Base-by-base conservation (phyloP, 1,140 invertebrate species). In the Calephelis nemesis region DNA sequence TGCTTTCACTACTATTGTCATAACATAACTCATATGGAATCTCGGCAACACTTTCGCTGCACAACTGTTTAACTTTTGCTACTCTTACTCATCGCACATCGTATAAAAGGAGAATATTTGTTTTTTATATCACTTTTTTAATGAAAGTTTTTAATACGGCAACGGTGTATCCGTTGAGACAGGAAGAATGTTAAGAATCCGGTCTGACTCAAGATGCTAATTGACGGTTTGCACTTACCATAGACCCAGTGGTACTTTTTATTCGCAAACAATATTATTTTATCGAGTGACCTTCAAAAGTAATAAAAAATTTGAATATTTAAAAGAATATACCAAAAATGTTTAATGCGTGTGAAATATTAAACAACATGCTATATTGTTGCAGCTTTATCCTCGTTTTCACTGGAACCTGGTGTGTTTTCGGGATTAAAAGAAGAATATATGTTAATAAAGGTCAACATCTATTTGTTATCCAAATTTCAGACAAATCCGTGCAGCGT, bases 161-260 rank as follows among this genome's bases (percentile, higher is more conserved):
- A 83, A 76, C 75, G 81, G 76, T 83, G 9, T 54, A 39, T 54
- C 19, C 19, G 19, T 5, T 79, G 77, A 71, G 73, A 67, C 60
- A 70, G 76, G 78, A 78, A 83, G 78, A 85, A 87, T 85, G 82
- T 70, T 68, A 70, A 77, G 73, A 81, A 78, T 82, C 84, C 78
- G 75, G 84, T 85, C 79, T 75, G 71, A 75, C 68, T 72, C 73
- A 79, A 74, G 78, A 84, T 84, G 80, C 80, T 87, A 85, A 87
- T 82, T 85, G 83, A 77, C 73, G 77, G 74, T 77, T 73, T 70
- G 75, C 19, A 30, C 9, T 15, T 30, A 54, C 19, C 7, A 54
- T 54, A 10, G 15, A 30, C 15, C 15, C 19, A 5, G 10, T 4
- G 42, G 42, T 7, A 45, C 8, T 45, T 9, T 7, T 7, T 45